Evolutionary conservation across 1,140 invertebrate species (phyloP), one percentile per base, ranked within the genome.

Genomic region (Drosophila nannoptera): DNA sequence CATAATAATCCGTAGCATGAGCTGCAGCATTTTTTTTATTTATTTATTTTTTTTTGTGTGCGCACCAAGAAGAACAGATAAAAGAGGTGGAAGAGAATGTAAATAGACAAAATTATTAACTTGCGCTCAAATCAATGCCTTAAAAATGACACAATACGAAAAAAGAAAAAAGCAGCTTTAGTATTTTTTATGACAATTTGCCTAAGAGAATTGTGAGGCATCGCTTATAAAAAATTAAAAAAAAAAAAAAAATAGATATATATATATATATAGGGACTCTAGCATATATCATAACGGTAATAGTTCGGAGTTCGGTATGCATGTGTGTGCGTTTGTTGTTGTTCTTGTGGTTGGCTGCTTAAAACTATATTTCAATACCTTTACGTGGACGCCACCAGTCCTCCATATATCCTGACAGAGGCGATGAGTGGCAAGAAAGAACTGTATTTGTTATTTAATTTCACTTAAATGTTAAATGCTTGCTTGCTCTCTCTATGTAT

Each of bases 1-100:
- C 97, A 96, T 98, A 98, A 93, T 98, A 98, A 93, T 97, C 97
- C 93, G 97, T 97, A 90, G 96, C 95, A 93, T 97, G 96, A 92
- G 96, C 97, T 98, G 87, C 69, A 86, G 69, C 83, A 73, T 86
- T 43, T 43, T 43, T 43, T 43, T 6, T 43, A 14, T 43, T 43
- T 43, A 3, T 43, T 14, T 43, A 14, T 12, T 6, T 7, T 16
- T 80, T 84, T 84, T 84, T 84, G 73, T 73, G 80, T 86, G 80
- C 80, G 81, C 80, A 78, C 81, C 80, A 84, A 89, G 75, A 22
- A 22, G 40, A 80, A 86, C 81, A 86, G 77, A 77, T 81, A 86
- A 71, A 46, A 45, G 71, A 74, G 73, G 77, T 63, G 59, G 55
- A 81, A 66, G 77, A 74, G 72, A 75, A 89, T 43, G 73, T 77